Evolutionary conservation across 2,888 invertebrate species (phyloP).

Genomic region (Melitaea athalia): DNA sequence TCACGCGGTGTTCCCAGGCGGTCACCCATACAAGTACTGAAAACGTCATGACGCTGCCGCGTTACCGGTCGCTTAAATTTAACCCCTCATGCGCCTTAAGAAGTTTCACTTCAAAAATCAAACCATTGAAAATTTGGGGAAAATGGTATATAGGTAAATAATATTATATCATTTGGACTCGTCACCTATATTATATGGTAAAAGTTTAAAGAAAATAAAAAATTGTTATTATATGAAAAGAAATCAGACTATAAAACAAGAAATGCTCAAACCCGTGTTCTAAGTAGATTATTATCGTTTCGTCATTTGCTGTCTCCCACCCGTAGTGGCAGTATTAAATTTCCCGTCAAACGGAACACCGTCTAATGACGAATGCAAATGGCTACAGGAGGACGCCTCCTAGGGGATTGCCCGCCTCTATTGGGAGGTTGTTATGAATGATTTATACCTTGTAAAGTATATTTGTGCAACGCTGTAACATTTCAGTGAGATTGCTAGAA

Average conservation of each 20-base stretch:
- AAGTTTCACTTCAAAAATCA: too few relatives aligned
- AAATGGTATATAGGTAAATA: too few relatives aligned
- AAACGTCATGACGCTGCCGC: too few relatives aligned
- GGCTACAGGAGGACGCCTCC: constrained; percentile 24
- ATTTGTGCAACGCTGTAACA: constrained; percentile 21
- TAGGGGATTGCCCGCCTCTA: constrained; percentile 18
- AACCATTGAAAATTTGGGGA: too few relatives aligned
- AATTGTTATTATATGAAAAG: too few relatives aligned
- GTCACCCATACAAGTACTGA: too few relatives aligned
- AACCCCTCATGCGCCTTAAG: too few relatives aligned
- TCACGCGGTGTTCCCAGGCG: too few relatives aligned
- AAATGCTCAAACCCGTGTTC: background rate
- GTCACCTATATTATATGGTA: too few relatives aligned
- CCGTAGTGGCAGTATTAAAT: constrained; percentile 12
- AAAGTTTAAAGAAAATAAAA: too few relatives aligned
- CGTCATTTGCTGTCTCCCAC: background rate
- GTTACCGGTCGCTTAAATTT: too few relatives aligned
- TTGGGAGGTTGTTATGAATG: constrained; percentile 27
- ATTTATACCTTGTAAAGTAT: constrained; percentile 22
- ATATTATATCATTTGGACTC: too few relatives aligned
- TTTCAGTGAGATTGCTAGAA: constrained; percentile 1
- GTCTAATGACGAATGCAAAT: constrained; percentile 29
- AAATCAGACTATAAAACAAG: background rate
- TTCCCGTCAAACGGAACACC: constrained; percentile 24
- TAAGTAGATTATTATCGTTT: constrained; percentile 5